Evolutionary conservation across 2,797 vertebrate species (phyloP), one percentile per base, ranked within the genome.

Genomic region (Bradypodion ventrale): DNA sequence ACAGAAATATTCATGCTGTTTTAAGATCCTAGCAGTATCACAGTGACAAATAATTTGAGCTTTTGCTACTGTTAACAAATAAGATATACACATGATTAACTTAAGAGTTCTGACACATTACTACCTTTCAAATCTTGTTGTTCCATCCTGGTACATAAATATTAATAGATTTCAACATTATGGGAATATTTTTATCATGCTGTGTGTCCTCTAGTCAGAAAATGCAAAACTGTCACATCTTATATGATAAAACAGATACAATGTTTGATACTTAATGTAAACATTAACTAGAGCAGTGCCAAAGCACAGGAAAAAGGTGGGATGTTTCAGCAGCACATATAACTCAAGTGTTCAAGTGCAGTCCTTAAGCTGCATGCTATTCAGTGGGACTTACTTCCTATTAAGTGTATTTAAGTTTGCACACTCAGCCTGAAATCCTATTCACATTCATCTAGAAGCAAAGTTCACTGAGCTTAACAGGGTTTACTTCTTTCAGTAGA

Each of bases 1-100:
- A 93, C 90, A 92, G 85, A 93, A 21, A 87, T 83, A n/a, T 80
- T 86, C 79, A 87, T 42, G 44, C 66, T 69, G 81, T 83, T 80
- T 89, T 88, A 90, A 79, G 84, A 91, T 87, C 75, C 42, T 89
- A 89, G 82, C 80, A 90, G 75, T 62, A 87, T 90, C 90, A 89
- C 83, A 89, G 83, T 92, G 90, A 93, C 62, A 89, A 87, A 90
- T 29, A 88, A 91, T 90, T 88, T 89, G 75, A 85, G 87, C 83
- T 92, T 92, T 84, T 88, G 73, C 80, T 85, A 82, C 79, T 84
- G 25, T 59, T 86, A 88, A 84, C 56, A 85, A 87, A 1, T 66
- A 52, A 88, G 65, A 83, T 85, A 84, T 9, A 74, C n/a, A 82
- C 78, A 78, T 75, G 75, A 66, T 82, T 56, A 77, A 77, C 5